Evolutionary conservation across 2,888 invertebrate species (phyloP), one percentile per base, ranked within the genome.

Genomic region (Taphrorychus bicolor): DNA sequence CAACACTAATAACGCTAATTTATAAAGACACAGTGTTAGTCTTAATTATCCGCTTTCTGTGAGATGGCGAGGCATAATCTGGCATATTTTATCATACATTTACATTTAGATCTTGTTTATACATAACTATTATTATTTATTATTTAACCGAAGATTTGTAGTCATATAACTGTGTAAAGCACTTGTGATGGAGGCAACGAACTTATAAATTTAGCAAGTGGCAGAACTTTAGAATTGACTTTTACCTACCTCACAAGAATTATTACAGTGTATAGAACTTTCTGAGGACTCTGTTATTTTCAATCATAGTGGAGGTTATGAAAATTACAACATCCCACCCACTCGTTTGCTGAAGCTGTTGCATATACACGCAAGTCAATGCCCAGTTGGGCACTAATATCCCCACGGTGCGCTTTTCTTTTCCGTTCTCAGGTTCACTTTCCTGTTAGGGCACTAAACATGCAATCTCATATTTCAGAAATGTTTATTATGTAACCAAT

Each of bases 401-500:
- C 7, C 3, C 32, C 11, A 32, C 32, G 1, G 7, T 32, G 32
- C 32, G 11, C 32, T 32, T 49, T 49, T 49, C 16, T 49, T 49
- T 49, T 49, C 16, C 18, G 49, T 18, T 49, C 52, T 22, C 23
- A 18, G 21, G 52, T 52, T 52, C 52, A 52, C 52, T 19, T 45
- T 16, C 45, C 45, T 54, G 18, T 40, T 40, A 14, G 18, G 2
- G 16, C 54, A 23, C 32, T 16, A 14, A 14, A 40, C 54, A 40
- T 40, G 54, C 54, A 54, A 54, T 54, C 54, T 32, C 32, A 54
- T 54, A 54, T 54, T 54, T 54, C 54, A 54, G 24, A 54, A 32
- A 40, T 16, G 54, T 40, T 40, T 40, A 54, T 54, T 54, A 54
- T 32, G 23, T 23, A 54, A 54, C 4, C 7, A 23, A 54, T 24